phyloP scores from a whole-genome alignment of 2,113 vertebrate species.

The Panthera uncia region DNA sequence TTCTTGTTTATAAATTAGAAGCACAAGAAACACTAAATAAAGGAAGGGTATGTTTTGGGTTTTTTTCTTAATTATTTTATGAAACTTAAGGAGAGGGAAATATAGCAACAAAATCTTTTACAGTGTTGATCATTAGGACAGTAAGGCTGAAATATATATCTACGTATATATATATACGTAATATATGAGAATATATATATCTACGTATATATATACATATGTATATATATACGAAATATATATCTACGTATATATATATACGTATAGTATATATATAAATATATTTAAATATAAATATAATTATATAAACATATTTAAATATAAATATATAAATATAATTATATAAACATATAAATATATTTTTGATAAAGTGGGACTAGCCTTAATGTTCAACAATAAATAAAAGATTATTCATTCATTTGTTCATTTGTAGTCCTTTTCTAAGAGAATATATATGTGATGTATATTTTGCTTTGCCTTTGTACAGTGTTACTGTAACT shows the following conservation, averaged over 20 bases:
- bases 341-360: too few relatives aligned
- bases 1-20: constrained; percentile 97
- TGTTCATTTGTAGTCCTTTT: background rate
- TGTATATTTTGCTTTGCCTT: background rate
- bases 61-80: background rate
- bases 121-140: background rate
- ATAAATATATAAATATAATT: too few relatives aligned
- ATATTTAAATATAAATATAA: too few relatives aligned
- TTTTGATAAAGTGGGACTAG: background rate
- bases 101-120: background rate
- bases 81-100: background rate
- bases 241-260: too few relatives aligned
- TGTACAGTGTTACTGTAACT: background rate
- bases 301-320: too few relatives aligned
- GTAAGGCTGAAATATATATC: background rate
- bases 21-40: constrained; percentile 97
- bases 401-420: background rate
- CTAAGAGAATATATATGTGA: background rate
- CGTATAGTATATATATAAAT: too few relatives aligned
- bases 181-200: background rate
- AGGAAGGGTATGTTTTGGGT: constrained; percentile 92
- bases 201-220: fast-evolving
- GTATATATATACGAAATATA: background rate
- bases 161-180: background rate
- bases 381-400: background rate